Percentiles rank a stretch among this genome's conserved stretches.
Conservation (phyloP, 2,888 invertebrate genomes). For the Slavum lentiscoides region DNA sequence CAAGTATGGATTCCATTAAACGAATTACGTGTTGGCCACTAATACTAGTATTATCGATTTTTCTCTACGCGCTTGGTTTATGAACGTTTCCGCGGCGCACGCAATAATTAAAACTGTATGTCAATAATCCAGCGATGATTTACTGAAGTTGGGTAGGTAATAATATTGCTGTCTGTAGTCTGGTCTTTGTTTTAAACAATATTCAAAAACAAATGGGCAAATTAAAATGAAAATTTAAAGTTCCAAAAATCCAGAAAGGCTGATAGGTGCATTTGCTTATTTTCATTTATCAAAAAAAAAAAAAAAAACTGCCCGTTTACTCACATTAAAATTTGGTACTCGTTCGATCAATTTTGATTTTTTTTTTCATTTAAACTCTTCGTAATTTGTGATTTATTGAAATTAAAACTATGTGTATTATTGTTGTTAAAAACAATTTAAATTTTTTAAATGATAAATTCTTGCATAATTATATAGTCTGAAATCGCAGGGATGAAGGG, state of each 20-base stretch:
- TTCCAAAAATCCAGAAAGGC: too few relatives aligned
- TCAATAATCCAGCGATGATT: constrained; percentile 29
- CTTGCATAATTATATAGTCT: constrained; percentile 27
- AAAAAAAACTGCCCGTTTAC: too few relatives aligned
- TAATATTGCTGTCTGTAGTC: neutral
- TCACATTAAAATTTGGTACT: neutral
- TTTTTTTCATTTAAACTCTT: neutral
- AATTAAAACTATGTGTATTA: constrained; percentile 7
- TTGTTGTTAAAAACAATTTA: neutral
- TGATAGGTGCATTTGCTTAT: too few relatives aligned
- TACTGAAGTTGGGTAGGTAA: constrained; percentile 48
- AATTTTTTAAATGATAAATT: constrained; percentile 33
- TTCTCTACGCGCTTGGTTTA: neutral
- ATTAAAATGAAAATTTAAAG: neutral
- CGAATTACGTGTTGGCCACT: neutral
- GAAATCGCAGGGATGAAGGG: constrained; percentile 49
- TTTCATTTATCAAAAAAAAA: too few relatives aligned
- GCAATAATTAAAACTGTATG: neutral
- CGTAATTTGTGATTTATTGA: neutral
- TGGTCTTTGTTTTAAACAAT: neutral
- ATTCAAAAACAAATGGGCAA: neutral
- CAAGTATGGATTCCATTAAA: neutral
- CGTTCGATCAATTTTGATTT: neutral
- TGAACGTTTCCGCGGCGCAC: neutral
- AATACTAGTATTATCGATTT: neutral